A percentile compares a stretch with the other conserved stretches of the same genome.
Evolutionary conservation across 2,797 vertebrate species (phyloP).

Genomic region (Geotrypetes seraphini): DNA sequence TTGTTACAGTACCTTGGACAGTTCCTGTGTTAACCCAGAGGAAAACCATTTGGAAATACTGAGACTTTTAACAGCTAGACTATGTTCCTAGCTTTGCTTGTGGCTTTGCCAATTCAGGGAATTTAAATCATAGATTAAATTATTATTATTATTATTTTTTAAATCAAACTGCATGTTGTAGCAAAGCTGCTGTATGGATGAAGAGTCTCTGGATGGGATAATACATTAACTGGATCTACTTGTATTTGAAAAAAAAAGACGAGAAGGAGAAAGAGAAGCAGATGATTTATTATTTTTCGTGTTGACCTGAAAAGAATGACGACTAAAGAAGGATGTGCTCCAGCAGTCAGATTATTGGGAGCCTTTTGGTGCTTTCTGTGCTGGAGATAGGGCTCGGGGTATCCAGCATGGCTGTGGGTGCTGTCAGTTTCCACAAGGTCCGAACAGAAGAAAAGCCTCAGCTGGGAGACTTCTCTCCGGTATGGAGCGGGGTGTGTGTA

Average conservation of each 20-base stretch:
- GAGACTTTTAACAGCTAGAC: no score
- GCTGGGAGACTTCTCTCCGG: conserved; percentile 94
- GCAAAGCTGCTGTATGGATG: no score
- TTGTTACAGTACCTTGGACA: conserved; percentile 48
- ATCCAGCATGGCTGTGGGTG: conserved; percentile 90
- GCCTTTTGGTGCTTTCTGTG: conserved; percentile 88
- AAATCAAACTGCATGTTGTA: no score
- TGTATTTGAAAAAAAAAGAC: not conserved
- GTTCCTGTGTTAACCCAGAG: no score
- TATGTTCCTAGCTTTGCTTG: no score
- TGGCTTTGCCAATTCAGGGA: no score
- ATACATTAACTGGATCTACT: no score
- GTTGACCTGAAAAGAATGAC: conserved; percentile 73
- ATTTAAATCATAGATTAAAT: no score
- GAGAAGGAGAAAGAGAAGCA: conserved; percentile 20
- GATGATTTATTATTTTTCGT: conserved; percentile 41
- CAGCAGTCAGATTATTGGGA: conserved; percentile 94
- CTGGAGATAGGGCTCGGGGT: conserved; percentile 95
- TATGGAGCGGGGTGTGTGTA: conserved; percentile 98
- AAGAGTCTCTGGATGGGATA: no score
- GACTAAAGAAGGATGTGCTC: conserved; percentile 90
- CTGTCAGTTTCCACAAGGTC: conserved; percentile 82
- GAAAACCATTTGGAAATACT: no score
- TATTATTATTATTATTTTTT: no score
- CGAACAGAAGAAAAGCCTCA: conserved; percentile 73